Conservation (phyloP, 2,888 invertebrate species). For the Hypercompe scribonia region DNA sequence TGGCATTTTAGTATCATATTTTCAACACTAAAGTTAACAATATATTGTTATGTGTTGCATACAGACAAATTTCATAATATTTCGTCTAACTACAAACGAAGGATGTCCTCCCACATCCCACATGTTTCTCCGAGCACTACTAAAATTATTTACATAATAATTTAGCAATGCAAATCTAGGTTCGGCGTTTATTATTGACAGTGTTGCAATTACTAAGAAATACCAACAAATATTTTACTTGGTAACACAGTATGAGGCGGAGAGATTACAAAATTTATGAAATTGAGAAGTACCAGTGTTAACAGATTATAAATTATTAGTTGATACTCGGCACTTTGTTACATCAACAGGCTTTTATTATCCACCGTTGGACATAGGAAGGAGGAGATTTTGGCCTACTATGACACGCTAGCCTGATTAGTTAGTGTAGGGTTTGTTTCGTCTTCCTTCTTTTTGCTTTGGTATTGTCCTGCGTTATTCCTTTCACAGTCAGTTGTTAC, state of each 20-base stretch:
- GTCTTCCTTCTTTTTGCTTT: no score
- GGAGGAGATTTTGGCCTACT: no score
- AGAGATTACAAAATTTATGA: not conserved
- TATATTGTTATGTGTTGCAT: not conserved
- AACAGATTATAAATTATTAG: not conserved
- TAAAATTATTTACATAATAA: conserved; percentile 13
- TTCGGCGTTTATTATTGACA: not conserved
- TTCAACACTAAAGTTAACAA: not conserved
- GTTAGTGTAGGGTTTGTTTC: no score
- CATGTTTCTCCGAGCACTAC: not conserved
- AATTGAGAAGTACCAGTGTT: not conserved
- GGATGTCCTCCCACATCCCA: not conserved
- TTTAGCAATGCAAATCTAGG: conserved; percentile 5
- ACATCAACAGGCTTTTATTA: no score
- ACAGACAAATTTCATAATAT: not conserved
- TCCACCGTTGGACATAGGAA: no score
- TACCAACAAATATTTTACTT: not conserved
- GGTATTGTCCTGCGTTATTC: no score
- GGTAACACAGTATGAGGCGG: not conserved
- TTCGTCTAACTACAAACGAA: not conserved
- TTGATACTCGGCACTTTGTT: no score
- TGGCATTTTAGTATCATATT: not conserved
- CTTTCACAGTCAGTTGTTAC: no score
- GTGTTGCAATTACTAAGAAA: not conserved
- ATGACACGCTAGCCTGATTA: no score